Conservation (phyloP, 2,888 invertebrate genomes). For the Yponomeuta plumbellus region DNA sequence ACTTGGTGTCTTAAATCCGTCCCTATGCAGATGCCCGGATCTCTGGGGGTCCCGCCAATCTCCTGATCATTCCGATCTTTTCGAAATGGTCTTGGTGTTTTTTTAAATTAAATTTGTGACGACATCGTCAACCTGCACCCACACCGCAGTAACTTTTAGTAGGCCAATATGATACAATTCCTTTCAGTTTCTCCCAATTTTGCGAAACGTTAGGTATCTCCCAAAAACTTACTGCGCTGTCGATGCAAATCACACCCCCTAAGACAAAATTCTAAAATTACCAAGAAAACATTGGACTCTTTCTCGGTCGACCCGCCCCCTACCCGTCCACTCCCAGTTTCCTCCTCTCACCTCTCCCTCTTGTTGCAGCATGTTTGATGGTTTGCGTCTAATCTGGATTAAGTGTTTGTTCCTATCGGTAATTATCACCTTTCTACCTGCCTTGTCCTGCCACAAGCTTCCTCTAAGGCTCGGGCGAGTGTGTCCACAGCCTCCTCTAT, state of each 20-base stretch:
- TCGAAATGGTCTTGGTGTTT: no score
- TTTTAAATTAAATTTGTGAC: no score
- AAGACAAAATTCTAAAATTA: constrained; percentile 3
- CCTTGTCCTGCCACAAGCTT: constrained; percentile 62
- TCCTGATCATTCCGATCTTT: no score
- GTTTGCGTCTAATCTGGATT: constrained; percentile 74
- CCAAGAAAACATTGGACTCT: constrained; percentile 58
- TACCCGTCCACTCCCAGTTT: constrained; percentile 17
- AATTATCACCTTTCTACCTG: constrained; percentile 42
- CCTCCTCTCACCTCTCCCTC: constrained; percentile 34
- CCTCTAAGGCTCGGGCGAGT: constrained; percentile 43
- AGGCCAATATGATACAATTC: no score
- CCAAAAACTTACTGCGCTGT: not conserved
- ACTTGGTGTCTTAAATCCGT: no score
- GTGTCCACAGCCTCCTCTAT: constrained; percentile 23
- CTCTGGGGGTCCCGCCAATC: no score
- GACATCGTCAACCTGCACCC: no score
- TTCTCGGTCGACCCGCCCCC: constrained; percentile 40
- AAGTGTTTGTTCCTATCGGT: constrained; percentile 58
- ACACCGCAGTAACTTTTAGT: no score
- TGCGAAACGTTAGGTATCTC: no score
- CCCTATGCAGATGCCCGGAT: no score
- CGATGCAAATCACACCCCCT: not conserved
- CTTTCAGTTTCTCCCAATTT: no score
- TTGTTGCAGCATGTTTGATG: constrained; percentile 74